Base-by-base conservation (phyloP, 2,888 invertebrate genomes). In the Scrobipalpa costella region DNA sequence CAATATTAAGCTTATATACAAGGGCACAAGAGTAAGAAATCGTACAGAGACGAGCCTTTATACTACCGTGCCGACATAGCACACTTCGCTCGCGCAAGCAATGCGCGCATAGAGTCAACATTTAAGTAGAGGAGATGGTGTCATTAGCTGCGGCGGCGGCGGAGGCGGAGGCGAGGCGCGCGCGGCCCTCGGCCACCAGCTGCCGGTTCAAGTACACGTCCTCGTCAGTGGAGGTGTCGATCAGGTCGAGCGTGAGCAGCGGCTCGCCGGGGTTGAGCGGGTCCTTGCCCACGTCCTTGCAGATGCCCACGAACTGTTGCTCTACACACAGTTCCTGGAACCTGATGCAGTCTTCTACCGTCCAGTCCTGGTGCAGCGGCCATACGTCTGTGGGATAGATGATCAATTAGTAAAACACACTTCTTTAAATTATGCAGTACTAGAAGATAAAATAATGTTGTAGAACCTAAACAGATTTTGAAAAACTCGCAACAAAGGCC, bases 311-410 rank as follows among this genome's bases (percentile, higher is more conserved):
- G 68, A 96, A 95, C 61, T 93, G 90, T 72, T 94, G 94, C 40
- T 94, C 93, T 40, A 94, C 93, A 7, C 95, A 95, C 67, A 96
- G 77, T 69, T 94, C 91, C 73, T 95, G 94, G 79, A 97, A 97
- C 65, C 93, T 86, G 61, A 95, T 85, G 73, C 95, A 95, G 81
- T 96, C 96, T 71, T 95, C 94, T 69, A 94, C 93, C 0, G 93
- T 92, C 95, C 95, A 96, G 82, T 95, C 94, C 72, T 86, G 88
- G 70, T 93, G 92, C 19, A 89, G 81, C 40, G 93, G 93, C 73
- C 80, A 84, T 57, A 93, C 90, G 70, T 93, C 93, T 93, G 81
- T 47, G 2, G 27, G 11, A n/a, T 11, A 8, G 17, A 19, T 19
- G n/a, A 8, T 17, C 7, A 49, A 13, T n/a, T 11, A n/a, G 44